These are phyloP conservation scores for Galago senegalensis DNA, from an alignment of 2,797 vertebrate genomes.

Conservation along the genomic window DNA sequence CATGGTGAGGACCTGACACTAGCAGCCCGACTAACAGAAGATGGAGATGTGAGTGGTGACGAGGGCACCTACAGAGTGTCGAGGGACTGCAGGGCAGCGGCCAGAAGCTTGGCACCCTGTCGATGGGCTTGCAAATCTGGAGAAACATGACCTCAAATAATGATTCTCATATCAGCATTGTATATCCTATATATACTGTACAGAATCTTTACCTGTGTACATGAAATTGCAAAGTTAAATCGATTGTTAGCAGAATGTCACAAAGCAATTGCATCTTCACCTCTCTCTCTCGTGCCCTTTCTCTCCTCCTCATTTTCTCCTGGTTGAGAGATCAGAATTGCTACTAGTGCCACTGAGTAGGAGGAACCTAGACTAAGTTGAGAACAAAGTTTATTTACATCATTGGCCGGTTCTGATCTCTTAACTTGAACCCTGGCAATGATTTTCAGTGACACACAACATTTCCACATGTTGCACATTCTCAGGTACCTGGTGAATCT, in stretches of 20 bases:
- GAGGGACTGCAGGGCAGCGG: not conserved
- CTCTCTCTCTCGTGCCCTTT: not conserved
- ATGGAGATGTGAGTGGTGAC: not conserved
- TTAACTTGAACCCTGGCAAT: not conserved
- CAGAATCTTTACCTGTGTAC: not conserved
- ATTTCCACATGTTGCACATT: not conserved
- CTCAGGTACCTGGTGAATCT: not conserved
- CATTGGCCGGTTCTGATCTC: not conserved
- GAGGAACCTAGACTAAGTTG: not conserved
- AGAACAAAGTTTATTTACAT: not conserved
- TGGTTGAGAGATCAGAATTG: not conserved
- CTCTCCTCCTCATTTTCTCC: not conserved
- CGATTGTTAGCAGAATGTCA: not conserved
- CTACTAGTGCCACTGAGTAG: not conserved
- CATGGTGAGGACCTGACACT: not conserved
- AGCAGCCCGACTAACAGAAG: not conserved
- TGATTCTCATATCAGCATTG: not conserved
- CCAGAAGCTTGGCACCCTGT: not conserved
- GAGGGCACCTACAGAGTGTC: accelerated
- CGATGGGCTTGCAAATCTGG: not conserved
- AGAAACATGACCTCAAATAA: not conserved
- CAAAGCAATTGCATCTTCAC: not conserved
- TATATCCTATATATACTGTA: no score
- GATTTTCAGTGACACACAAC: not conserved
- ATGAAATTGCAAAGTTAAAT: slow-evolving; percentile 2